These are phyloP conservation scores for Sceloporus tristichus DNA, from an alignment of 2,113 vertebrate species.

Conservation along the genomic window DNA sequence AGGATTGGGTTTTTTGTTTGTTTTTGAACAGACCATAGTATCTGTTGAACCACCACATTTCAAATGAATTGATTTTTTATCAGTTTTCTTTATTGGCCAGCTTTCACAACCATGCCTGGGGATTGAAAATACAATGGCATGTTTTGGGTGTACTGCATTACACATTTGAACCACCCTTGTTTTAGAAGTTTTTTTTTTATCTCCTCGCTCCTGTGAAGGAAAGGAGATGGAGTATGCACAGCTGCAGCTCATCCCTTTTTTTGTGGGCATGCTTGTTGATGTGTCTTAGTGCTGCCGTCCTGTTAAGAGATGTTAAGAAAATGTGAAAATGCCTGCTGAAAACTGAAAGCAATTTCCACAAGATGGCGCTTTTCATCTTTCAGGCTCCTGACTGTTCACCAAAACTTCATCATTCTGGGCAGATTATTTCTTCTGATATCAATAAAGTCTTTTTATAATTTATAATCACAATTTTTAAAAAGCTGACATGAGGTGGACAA, in stretches of 20 bases:
- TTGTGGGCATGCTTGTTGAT: neutral
- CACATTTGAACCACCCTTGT: neutral
- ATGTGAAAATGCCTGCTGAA: neutral
- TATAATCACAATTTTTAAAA: neutral
- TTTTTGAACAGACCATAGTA: too few species aligned
- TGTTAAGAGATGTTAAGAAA: neutral
- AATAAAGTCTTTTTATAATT: neutral
- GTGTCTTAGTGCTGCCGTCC: neutral
- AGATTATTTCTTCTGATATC: neutral
- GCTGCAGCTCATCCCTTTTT: neutral
- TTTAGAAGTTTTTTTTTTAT: neutral
- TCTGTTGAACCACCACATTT: neutral
- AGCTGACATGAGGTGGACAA: neutral
- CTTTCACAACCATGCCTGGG: too few species aligned
- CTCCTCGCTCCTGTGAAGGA: neutral
- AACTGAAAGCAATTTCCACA: conserved; percentile 67
- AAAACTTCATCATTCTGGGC: neutral
- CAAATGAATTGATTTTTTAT: too few species aligned
- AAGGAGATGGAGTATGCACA: neutral
- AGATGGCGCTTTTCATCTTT: conserved; percentile 80
- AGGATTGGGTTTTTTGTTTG: too few species aligned
- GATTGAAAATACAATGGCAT: neutral
- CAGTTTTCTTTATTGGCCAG: too few species aligned
- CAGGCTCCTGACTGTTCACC: conserved; percentile 42
- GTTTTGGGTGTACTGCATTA: neutral